phyloP scores from a whole-genome alignment of 2,888 invertebrate species.

The Aphodius granarius region DNA sequence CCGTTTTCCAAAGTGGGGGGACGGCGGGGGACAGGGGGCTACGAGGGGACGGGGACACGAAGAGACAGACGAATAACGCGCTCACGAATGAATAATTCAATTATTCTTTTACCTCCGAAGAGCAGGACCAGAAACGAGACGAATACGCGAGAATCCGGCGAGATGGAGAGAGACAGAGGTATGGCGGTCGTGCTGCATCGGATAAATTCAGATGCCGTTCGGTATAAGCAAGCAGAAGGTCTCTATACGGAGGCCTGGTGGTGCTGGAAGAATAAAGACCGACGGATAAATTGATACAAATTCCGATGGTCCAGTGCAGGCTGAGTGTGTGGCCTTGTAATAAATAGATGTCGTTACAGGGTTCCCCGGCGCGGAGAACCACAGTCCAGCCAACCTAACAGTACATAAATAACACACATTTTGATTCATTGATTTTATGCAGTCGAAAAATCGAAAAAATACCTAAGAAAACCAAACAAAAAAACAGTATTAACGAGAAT shows the following conservation, averaged over 20 bases:
- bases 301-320: slow-evolving; percentile 15
- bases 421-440: slow-evolving; percentile 31
- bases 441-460: no score
- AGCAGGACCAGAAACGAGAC: neutral
- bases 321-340: slow-evolving; percentile 49
- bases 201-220: neutral
- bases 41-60: no score
- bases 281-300: slow-evolving; percentile 33
- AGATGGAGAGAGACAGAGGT: neutral
- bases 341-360: slow-evolving; percentile 41
- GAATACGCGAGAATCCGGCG: neutral
- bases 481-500: neutral
- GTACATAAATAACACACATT: slow-evolving; percentile 43
- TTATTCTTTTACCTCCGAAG: neutral
- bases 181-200: neutral
- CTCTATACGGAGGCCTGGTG: neutral
- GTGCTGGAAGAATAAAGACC: neutral
- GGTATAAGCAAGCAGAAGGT: neutral
- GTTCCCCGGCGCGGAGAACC: slow-evolving; percentile 45
- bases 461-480: neutral
- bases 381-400: slow-evolving; percentile 38
- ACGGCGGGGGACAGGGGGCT: neutral
- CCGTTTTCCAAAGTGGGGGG: neutral
- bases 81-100: neutral
- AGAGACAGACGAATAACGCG: neutral